Evolutionary conservation across 2,888 invertebrate genomes (phyloP), one percentile per base, ranked within the genome.

Genomic region (Ischnura elegans): DNA sequence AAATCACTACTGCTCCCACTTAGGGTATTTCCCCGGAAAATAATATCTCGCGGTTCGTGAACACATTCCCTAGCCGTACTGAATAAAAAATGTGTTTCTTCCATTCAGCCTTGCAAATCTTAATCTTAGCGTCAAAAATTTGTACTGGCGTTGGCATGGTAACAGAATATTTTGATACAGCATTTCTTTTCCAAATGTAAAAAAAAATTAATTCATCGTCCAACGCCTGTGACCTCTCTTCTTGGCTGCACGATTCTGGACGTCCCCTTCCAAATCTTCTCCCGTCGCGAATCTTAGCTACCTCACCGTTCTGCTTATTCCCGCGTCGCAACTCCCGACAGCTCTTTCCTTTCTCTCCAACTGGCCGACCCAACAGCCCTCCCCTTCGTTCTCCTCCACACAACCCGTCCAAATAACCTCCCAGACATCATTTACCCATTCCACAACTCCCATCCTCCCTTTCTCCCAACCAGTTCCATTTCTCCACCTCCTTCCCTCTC

Each of bases 341-440:
- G 55, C 55, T 87, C 36, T 55, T 87, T 87, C 87, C 51, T 55
- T 87, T 51, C 51, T 55, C 87, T 29, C 29, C 4, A 25, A 87
- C 55, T 25, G 10, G 36, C 29, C 13, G 29, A 36, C 55, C 55
- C 42, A 36, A 29, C 51, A 25, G 42, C 42, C 21, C 87, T 87
- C 42, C 36, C 87, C 19, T 55, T 47, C 47, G 47, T 47, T 5
- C 47, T 47, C 13, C 13, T 47, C 47, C 51, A 55, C 87, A 13
- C 76, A 76, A 76, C 76, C 76, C 76, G 76, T 76, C 76, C 76
- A 76, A 76, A 76, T 76, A 76, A 76, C 76, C 36, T 76, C 36
- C 76, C 8, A 6, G 66, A 66, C 66, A 29, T 61, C n/a, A n/a
- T 25, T 8, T 19, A 61, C 61, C 61, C 61, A 10, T 61, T n/a